These are phyloP conservation scores for Buphagus erythrorhynchus DNA, from an alignment of 2,797 vertebrate genomes.

Conservation along the genomic window DNA sequence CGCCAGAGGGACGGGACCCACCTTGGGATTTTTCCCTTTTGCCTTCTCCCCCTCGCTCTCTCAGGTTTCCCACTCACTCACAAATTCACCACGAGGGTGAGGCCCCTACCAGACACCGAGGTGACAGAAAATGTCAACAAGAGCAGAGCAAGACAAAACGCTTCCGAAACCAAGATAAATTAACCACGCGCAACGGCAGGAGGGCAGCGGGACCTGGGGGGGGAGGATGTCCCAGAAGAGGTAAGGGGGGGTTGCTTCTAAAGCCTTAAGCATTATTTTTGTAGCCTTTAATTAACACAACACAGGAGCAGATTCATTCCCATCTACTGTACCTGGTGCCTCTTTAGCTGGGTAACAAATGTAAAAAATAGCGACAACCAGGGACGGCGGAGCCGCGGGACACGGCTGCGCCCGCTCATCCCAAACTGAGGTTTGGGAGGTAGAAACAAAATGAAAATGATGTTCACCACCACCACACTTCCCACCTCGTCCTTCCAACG, in stretches of 20 bases:
- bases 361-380: not conserved
- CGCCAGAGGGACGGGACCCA: not conserved
- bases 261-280: not conserved
- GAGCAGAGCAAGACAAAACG: conserved; percentile 30
- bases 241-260: not conserved
- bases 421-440: not conserved
- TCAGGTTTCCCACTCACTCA: not conserved
- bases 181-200: not conserved
- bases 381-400: not conserved
- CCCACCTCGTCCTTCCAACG: not conserved
- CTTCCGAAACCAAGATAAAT: not conserved
- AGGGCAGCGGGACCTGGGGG: not conserved
- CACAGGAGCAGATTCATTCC: conserved; percentile 28
- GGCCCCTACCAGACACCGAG: not conserved
- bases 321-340: not conserved
- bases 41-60: not conserved
- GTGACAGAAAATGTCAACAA: conserved; percentile 51
- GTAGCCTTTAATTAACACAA: not conserved
- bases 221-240: not conserved
- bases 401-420: not conserved
- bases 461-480: not conserved
- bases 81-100: not conserved
- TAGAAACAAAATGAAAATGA: not conserved
- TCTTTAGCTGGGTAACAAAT: not conserved
- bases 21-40: not conserved